Base-by-base conservation (phyloP, 2,113 vertebrate genomes). In the Vulpes ferrilata region DNA sequence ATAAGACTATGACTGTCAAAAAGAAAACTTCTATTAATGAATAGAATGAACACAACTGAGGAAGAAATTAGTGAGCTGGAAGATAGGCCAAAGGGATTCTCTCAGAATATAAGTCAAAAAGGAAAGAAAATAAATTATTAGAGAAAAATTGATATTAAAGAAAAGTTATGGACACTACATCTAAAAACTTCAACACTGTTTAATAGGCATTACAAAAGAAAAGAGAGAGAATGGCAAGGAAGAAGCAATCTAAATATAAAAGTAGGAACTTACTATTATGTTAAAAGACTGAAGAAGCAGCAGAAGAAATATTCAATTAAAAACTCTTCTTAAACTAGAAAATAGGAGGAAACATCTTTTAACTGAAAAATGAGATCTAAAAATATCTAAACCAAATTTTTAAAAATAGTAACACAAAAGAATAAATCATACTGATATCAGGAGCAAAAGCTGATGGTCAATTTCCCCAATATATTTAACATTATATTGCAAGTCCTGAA, bases 331-430 rank as follows among this genome's bases (percentile, higher is more conserved):
- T 57, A 84, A 91, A 30, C n/a, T 59, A 83, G 69, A 83, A 85
- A 90, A 90, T 5, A 20, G 11, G 78, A 88, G 1, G 64, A 74
- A 65, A 19, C n/a, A 38, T 74, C 15, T 55, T 82, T 83, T 91
- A 38, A 15, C 25, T 74, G 38, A 81, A 89, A 85, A 90, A 30
- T 9, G 8, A 51, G 43, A 93, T 12, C 23, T 67, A n/a, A 11
- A 83, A 80, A 80, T 74, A 88, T 23, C 19, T 85, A 76, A 89
- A 95, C 76, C 38, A 81, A 71, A 79, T 64, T 97, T 67, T 76
- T n/a, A 74, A 43, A 43, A 43, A 65, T 76, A 38, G 19, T 51
- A 84, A 48, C 30, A 88, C 5, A 74, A 93, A 30, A 55, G 5
- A 91, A 74, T 35, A 93, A 87, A 73, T 71, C 53, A 83, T 13